Conservation (phyloP, 2,113 vertebrate genomes). For the Casuarius casuarius region DNA sequence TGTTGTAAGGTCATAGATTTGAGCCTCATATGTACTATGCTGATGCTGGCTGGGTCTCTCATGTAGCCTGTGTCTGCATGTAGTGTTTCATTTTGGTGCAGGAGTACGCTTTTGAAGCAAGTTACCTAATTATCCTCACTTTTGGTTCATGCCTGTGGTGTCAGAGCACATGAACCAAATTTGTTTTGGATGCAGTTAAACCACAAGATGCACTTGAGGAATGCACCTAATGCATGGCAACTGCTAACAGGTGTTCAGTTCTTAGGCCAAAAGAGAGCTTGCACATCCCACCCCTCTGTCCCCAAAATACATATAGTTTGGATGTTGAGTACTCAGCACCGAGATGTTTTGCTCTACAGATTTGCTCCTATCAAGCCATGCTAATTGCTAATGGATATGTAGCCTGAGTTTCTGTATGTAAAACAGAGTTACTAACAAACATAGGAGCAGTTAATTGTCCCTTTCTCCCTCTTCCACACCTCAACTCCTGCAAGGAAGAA, state of each 20-base stretch:
- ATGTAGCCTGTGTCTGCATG: neutral
- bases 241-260: neutral
- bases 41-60: neutral
- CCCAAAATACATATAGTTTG: neutral
- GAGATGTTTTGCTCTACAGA: neutral
- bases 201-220: neutral
- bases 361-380: neutral
- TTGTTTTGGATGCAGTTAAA: neutral
- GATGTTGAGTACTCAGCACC: neutral
- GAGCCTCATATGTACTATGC: rapidly evolving
- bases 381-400: neutral
- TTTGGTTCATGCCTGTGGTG: neutral
- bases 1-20: neutral
- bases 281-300: neutral
- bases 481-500: neutral
- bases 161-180: rapidly evolving
- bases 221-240: neutral
- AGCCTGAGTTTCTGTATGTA: neutral
- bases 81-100: neutral
- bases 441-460: neutral
- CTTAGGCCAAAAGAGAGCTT: neutral
- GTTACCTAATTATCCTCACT: rapidly evolving
- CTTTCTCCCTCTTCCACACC: neutral
- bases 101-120: neutral
- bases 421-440: neutral